A percentile compares a stretch with the other conserved stretches of the same genome.
These are phyloP conservation scores for Sturnus vulgaris DNA, from an alignment of 2,113 vertebrate genomes.

Conservation along the genomic window DNA sequence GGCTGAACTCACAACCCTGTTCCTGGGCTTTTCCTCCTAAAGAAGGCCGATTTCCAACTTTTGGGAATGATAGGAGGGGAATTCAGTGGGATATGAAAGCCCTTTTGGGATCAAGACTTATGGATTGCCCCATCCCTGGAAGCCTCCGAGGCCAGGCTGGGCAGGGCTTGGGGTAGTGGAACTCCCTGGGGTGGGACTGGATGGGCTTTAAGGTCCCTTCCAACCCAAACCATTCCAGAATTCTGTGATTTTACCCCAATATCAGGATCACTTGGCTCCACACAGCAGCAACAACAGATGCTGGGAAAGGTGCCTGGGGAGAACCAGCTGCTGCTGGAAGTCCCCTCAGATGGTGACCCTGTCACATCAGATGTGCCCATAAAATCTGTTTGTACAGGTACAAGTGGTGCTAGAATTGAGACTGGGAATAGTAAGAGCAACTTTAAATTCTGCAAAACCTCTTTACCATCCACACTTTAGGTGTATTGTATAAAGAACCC, in stretches of 20 bases:
- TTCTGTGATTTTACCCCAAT: not conserved
- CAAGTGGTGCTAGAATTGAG: not conserved
- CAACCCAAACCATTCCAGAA: not conserved
- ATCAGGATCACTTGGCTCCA: not conserved
- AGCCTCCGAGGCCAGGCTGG: rapidly evolving
- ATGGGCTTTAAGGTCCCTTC: not conserved
- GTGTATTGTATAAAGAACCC: not conserved
- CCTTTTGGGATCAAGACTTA: not conserved
- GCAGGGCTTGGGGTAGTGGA: rapidly evolving
- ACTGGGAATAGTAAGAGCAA: not conserved
- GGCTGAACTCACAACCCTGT: not conserved
- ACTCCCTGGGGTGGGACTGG: not conserved
- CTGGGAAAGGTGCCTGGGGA: not conserved
- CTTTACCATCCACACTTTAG: not conserved
- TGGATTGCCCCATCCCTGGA: not conserved
- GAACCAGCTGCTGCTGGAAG: not conserved
- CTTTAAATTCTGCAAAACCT: not conserved
- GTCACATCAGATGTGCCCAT: not conserved
- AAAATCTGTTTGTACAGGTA: not conserved
- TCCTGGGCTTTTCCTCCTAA: not conserved
- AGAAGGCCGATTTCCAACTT: not conserved
- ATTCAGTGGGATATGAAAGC: not conserved
- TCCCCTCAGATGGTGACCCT: not conserved
- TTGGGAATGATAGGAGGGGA: not conserved
- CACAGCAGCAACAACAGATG: not conserved